Evolutionary conservation across 2,888 invertebrate species (phyloP), one percentile per base, ranked within the genome.

Genomic region (Chirona hameri): DNA sequence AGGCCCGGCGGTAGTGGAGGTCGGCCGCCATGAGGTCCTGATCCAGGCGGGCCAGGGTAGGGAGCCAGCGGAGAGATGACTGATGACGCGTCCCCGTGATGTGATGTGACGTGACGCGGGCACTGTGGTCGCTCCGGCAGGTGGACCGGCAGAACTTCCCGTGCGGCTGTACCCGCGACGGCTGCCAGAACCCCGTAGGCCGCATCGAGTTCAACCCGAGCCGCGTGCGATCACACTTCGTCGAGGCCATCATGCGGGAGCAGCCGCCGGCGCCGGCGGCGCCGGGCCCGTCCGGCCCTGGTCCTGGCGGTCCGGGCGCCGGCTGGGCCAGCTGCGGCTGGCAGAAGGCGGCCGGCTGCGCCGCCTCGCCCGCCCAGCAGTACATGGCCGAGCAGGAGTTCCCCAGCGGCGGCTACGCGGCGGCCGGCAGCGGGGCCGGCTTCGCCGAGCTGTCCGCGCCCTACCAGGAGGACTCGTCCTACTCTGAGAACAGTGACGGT

Each of bases 81-180:
- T 52, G 18, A 52, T 52, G 52, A 4, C 52, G 52, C 18, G 48
- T 12, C 48, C 48, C 48, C 48, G 18, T 52, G 52, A 18, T 18
- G 39, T 39, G 2, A 39, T 39, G 39, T 39, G 39, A 39, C 39
- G 39, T 39, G 39, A 1, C 52, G 1, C 52, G 52, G 3, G 52
- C 3, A 4, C 52, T 52, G 52, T 39, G 24, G 60, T 24, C 12
- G 24, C 83, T 86, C 60, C 39, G 85, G 0, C 86, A 92, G 91
- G 98, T 99, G 82, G 98, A 99, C 89, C 92, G 98, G 84, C 91
- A 95, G 84, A 96, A 95, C 87, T 99, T 98, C 88, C 99, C 99
- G 0, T 99, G 99, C 88, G 97, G 98, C 21, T 99, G 98, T 89
- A 94, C 95, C 3, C 93, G 95, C 86, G 97, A 97, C 86, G 96